Percentiles rank a stretch among this genome's conserved stretches.
phyloP scores from a whole-genome alignment of 2,888 invertebrate genomes.

The Drosophila melanocephala region DNA sequence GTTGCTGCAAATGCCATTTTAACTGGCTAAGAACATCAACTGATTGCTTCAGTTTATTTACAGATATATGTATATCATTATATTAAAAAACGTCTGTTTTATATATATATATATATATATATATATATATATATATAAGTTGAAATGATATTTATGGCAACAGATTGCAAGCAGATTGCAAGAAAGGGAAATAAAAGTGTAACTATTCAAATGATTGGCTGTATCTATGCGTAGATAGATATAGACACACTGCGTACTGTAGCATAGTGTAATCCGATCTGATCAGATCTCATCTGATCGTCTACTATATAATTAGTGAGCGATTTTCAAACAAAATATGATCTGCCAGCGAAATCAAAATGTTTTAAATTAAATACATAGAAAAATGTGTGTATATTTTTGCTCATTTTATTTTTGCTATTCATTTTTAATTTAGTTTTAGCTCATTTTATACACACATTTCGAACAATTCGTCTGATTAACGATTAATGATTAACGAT shows the following conservation, averaged over 20 bases:
- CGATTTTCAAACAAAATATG: neutral
- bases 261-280: neutral
- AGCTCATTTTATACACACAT: neutral
- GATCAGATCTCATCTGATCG: conserved; percentile 1
- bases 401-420: neutral
- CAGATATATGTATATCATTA: neutral
- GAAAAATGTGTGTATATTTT: neutral
- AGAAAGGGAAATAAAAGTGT: neutral
- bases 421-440: neutral
- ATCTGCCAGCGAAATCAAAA: conserved; percentile 4
- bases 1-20: neutral
- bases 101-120: neutral
- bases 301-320: neutral
- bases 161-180: neutral
- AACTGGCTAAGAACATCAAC: neutral
- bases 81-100: neutral
- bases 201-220: neutral
- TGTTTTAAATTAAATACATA: neutral
- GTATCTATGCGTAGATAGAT: neutral
- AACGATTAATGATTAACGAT: neutral
- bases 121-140: neutral
- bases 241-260: neutral
- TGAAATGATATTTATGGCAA: neutral
- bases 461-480: neutral
- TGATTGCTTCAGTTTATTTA: neutral